These are phyloP conservation scores for Chlamydotis undulata DNA, from an alignment of 2,113 vertebrate genomes.

Conservation along the genomic window DNA sequence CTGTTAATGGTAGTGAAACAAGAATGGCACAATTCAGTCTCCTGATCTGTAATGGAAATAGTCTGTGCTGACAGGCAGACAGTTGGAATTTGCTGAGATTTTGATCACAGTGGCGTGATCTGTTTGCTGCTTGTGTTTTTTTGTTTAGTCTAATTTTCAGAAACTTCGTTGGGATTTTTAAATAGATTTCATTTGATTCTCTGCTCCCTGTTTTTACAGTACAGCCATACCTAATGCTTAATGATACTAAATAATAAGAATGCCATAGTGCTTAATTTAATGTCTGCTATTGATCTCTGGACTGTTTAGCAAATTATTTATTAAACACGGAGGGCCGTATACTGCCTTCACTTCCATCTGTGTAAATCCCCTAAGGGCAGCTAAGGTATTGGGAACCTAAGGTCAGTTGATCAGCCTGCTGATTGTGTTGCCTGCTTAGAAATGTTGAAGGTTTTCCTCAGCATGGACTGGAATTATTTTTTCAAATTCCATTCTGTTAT, in stretches of 20 bases:
- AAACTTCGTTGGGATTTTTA: slow-evolving; percentile 22
- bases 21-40: slow-evolving; percentile 57
- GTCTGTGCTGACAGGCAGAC: slow-evolving; percentile 29
- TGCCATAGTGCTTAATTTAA: slow-evolving; percentile 61
- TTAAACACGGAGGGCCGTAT: background rate
- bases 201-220: slow-evolving; percentile 54
- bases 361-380: background rate
- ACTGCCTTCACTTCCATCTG: background rate
- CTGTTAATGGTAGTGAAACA: slow-evolving; percentile 57
- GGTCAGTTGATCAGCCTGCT: background rate
- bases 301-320: slow-evolving; percentile 20
- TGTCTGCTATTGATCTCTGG: slow-evolving; percentile 34
- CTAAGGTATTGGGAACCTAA: background rate
- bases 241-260: slow-evolving; percentile 68
- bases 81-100: slow-evolving; percentile 44
- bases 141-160: slow-evolving; percentile 62
- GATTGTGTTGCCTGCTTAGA: background rate
- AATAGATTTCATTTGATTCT: slow-evolving; percentile 64
- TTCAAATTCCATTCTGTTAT: background rate
- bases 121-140: slow-evolving; percentile 23
- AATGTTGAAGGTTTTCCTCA: background rate
- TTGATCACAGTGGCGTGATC: slow-evolving; percentile 36
- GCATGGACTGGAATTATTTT: background rate
- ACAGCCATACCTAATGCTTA: slow-evolving; percentile 55
- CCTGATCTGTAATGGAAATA: slow-evolving; percentile 64